Evolutionary conservation across 64 coral and sea anemone species (phyloP).

Genomic region (Stichodactyla mertensii): DNA sequence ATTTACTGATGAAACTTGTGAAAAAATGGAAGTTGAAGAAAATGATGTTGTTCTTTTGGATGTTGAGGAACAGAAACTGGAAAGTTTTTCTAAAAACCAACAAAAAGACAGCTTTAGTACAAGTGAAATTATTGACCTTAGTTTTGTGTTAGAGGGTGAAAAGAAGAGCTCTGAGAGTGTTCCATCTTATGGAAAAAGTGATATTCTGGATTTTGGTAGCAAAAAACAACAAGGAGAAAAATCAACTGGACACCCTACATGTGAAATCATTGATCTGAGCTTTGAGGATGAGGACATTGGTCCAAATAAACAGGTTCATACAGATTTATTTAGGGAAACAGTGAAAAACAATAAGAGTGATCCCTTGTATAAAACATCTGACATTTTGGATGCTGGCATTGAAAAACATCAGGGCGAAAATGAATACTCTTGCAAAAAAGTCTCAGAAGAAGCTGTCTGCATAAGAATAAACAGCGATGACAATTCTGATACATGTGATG

Average conservation of each 20-base stretch:
- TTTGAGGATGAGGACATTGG: too few relatives aligned
- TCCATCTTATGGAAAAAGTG: background rate
- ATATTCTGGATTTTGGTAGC: background rate
- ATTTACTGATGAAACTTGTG: slow-evolving; percentile 11
- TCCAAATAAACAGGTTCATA: too few relatives aligned
- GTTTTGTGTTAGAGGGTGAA: background rate
- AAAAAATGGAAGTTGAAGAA: slow-evolving; percentile 3
- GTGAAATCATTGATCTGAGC: too few relatives aligned
- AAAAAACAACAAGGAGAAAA: background rate
- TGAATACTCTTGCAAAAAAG: background rate
- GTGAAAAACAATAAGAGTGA: too few relatives aligned
- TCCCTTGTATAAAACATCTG: too few relatives aligned
- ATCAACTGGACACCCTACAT: background rate
- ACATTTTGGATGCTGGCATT: too few relatives aligned
- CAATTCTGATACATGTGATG: slow-evolving; percentile 9
- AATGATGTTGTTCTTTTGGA: background rate
- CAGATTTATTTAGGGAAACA: too few relatives aligned
- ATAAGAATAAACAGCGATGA: background rate
- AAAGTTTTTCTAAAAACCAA: background rate
- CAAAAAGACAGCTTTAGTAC: background rate
- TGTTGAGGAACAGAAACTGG: background rate
- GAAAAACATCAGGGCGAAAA: background rate
- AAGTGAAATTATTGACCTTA: slow-evolving; percentile 17
- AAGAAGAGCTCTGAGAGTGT: background rate
- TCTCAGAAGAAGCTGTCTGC: background rate